Evolutionary conservation across 2,888 invertebrate species (phyloP), one percentile per base, ranked within the genome.

Genomic region (Elgonia sp.): DNA sequence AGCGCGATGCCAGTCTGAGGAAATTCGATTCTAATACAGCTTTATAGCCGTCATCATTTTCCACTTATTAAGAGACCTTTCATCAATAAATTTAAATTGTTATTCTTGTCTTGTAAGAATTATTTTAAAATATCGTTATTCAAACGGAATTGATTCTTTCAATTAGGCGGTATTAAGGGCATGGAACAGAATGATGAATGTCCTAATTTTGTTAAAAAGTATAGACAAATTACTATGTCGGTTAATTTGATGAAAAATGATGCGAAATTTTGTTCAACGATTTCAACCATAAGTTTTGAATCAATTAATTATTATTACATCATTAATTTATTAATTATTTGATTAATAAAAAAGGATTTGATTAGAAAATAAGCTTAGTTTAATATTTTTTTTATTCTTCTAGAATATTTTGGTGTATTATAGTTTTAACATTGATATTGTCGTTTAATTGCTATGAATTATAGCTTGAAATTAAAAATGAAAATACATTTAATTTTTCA

Each of bases 21-120:
- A 29, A 60, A 60, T 60, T 20, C 60, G 10, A 60, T 60, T 67
- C 46, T 46, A 67, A 67, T 46, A n/a, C 62, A 46, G 62, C 62
- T 62, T 75, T 62, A 75, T 73, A 57, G 57, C 57, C 39, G 57
- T 60, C 42, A 60, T 73, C 40, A 57, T 75, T 75, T 75, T 50
- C 63, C 50, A 63, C 75, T 76, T 76, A 76, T 76, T 76, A 62
- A 29, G 12, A 50, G n/a, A 14, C 75, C 50, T 63, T 50, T 62
- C 46, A 21, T 42, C 72, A 57, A 12, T 40, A 20, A 62, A 60
- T 39, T 39, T 9, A 46, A 57, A 57, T 73, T 42, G 29, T 75
- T 75, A 62, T 60, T 75, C 29, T 62, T 62, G 62, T 37, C 60
- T 18, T 60, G 18, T 42, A 42, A 42, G 7, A 75, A 62, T 62